These are phyloP conservation scores for Virgularia gustaviana DNA, from an alignment of 92 coral and sea anemone genomes.

Conservation along the genomic window DNA sequence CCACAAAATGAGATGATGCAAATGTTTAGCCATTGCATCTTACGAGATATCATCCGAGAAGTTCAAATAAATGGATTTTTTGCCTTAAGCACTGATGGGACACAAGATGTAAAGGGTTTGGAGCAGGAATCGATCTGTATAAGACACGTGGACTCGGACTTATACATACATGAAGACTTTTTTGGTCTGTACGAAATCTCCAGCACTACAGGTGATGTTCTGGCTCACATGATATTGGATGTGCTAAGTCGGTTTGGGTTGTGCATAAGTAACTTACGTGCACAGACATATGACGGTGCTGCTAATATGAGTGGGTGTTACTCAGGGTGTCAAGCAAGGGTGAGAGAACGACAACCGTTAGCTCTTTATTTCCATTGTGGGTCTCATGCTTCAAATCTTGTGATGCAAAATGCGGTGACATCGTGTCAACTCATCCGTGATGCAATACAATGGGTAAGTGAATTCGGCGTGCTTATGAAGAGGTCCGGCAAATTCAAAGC, in stretches of 20 bases:
- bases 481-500: conserved; percentile 27
- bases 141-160: conserved; percentile 9
- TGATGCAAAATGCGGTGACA: conserved; percentile 18
- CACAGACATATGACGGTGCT: conserved; percentile 2
- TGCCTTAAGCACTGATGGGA: neutral
- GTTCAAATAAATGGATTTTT: neutral
- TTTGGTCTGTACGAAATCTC: neutral
- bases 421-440: conserved; percentile 3
- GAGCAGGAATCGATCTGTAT: conserved; percentile 16
- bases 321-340: conserved; percentile 34
- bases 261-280: neutral
- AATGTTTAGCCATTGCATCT: conserved; percentile 3
- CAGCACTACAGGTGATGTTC: conserved; percentile 1
- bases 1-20: conserved; percentile 8
- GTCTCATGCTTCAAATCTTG: conserved; percentile 20
- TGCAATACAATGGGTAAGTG: conserved; percentile 11
- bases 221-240: conserved; percentile 1
- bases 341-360: conserved; percentile 31
- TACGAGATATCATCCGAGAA: neutral
- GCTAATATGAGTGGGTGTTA: neutral
- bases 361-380: conserved; percentile 17
- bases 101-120: neutral
- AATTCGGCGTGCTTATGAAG: conserved; percentile 32
- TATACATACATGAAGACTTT: conserved; percentile 6
- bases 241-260: neutral